phyloP scores from a whole-genome alignment of 1,140 invertebrate genomes.

The Lasaia peninsularis region DNA sequence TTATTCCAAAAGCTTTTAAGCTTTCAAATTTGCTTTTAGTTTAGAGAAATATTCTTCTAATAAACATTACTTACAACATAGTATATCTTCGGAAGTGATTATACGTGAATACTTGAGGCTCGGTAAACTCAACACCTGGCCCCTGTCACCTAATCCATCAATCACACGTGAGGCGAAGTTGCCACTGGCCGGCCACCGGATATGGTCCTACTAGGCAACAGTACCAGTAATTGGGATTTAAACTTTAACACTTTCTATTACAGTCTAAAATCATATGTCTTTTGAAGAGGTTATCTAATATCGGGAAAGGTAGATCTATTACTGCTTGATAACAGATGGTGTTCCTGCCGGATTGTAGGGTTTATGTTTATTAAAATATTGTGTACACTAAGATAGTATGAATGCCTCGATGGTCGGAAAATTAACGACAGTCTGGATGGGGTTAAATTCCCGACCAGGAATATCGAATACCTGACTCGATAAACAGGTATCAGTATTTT shows the following conservation, averaged over 20 bases:
- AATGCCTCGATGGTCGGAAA: too few species aligned
- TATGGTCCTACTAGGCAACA: conserved; percentile 38
- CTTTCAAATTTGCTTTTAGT: too few species aligned
- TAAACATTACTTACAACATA: background rate
- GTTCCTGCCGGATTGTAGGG: conserved; percentile 37
- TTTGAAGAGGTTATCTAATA: conserved; percentile 41
- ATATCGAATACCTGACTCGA: too few species aligned
- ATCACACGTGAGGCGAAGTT: conserved; percentile 49
- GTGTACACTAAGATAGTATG: too few species aligned
- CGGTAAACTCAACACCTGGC: conserved; percentile 37
- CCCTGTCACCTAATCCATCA: conserved; percentile 54
- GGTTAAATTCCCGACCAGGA: too few species aligned
- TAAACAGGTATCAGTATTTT: too few species aligned
- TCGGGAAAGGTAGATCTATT: conserved; percentile 43
- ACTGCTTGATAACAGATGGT: conserved; percentile 48
- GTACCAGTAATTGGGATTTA: conserved; percentile 17
- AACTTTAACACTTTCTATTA: conserved; percentile 27
- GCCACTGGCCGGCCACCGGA: conserved; percentile 44
- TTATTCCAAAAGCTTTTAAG: too few species aligned
- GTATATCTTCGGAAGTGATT: conserved; percentile 11
- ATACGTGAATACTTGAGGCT: background rate
- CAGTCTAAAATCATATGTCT: conserved; percentile 28
- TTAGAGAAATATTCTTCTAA: too few species aligned
- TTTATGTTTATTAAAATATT: conserved; percentile 15
- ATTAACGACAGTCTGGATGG: too few species aligned